Base-by-base conservation (phyloP, 2,888 invertebrate genomes). In the Endotricha flammealis region DNA sequence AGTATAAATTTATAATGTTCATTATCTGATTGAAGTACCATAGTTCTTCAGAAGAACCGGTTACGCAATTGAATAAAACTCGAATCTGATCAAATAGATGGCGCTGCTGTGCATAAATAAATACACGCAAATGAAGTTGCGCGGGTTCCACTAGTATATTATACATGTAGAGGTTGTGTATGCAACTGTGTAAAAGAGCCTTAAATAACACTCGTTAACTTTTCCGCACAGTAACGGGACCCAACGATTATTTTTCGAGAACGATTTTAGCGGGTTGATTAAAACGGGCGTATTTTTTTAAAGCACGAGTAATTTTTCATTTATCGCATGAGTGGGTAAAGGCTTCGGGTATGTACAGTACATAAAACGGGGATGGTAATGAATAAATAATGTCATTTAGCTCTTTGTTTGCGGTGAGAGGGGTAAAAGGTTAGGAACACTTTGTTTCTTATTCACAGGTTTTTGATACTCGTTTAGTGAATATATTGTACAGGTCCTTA, bases 201-300 rank as follows among this genome's bases (percentile, higher is more conserved):
- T 74, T 77, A 79, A 83, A 82, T 80, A 81, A 69, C 79, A 69
- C 82, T 82, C 82, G 80, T 83, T 83, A 80, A 81, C 81, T 78
- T 80, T 64, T 64, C 66, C 61, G 64, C 65, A 62, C 63, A 53
- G 72, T 66, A 69, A 71, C 70, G 67, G 66, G 58, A n/a, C 54
- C 52, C 50, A 55, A 56, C 67, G 76, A 77, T 79, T 78, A 80
- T 77, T 71, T 20, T 75, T 68, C 47, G 59, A 64, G 72, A 73
- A 75, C 68, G 64, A 69, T 75, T 78, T 72, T 74, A 73, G 71
- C 67, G 68, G 66, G 67, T 71, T 75, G 67, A 77, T 77, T 74
- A 74, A 77, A 76, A 70, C 56, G 53, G 46, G 48, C 48, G 50
- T 50, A 59, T 57, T 63, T 62, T 62, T 55, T 47, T 58, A 50